phyloP scores from a whole-genome alignment of 2,113 vertebrate species.

The Silurus meridionalis region DNA sequence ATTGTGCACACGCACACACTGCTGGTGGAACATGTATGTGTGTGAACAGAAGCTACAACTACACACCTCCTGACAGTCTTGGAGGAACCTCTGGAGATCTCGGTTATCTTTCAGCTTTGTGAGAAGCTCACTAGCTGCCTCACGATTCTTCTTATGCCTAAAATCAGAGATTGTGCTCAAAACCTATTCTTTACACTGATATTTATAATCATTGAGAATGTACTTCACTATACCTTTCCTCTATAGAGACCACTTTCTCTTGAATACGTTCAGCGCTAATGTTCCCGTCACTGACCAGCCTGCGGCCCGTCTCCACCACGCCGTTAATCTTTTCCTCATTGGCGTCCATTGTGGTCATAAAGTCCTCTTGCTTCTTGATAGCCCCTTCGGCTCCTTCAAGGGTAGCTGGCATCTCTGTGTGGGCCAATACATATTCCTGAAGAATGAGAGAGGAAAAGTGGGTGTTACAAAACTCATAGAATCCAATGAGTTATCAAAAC shows the following conservation, averaged over 20 bases:
- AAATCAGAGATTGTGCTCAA: not conserved
- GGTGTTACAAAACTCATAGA: not conserved
- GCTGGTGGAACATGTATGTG: not conserved
- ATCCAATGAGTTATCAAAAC: not conserved
- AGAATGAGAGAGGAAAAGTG: not conserved
- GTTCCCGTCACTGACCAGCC: slow-evolving; percentile 91
- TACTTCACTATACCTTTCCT: slow-evolving; percentile 79
- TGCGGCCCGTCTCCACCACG: slow-evolving; percentile 89
- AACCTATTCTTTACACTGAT: not conserved
- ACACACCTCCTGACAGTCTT: slow-evolving; percentile 95
- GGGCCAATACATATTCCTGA: slow-evolving; percentile 96
- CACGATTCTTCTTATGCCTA: slow-evolving; percentile 93
- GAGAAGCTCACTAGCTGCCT: slow-evolving; percentile 88
- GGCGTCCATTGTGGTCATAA: slow-evolving; percentile 99
- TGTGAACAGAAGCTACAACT: not conserved
- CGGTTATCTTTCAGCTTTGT: slow-evolving; percentile 93
- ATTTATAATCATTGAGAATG: not conserved
- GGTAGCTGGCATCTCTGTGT: slow-evolving; percentile 95
- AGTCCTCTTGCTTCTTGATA: slow-evolving; percentile 98
- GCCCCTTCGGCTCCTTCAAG: slow-evolving; percentile 94
- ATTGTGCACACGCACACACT: not conserved
- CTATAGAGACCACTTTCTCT: slow-evolving; percentile 95
- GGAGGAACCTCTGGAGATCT: slow-evolving; percentile 95
- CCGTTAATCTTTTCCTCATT: slow-evolving; percentile 96
- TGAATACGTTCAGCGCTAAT: slow-evolving; percentile 92